These are phyloP conservation scores for Ovibos moschatus DNA, from an alignment of 2,113 vertebrate genomes.

Conservation along the genomic window DNA sequence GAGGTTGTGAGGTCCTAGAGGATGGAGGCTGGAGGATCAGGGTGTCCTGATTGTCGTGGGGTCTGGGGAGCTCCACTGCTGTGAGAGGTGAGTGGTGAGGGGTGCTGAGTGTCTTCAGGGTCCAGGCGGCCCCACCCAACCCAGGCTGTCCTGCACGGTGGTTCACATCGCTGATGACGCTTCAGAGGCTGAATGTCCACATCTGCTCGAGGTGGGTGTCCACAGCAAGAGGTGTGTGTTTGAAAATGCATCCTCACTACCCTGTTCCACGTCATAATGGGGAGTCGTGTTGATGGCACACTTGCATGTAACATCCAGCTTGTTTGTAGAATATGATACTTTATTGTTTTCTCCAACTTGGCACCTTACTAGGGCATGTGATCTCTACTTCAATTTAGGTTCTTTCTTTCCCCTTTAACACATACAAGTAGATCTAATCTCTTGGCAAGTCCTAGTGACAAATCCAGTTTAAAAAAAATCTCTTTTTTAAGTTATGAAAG, in stretches of 20 bases:
- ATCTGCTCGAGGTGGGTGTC: not conserved
- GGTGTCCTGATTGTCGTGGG: not conserved
- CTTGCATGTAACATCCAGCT: not conserved
- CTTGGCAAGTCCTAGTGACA: not conserved
- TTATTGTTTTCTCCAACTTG: not conserved
- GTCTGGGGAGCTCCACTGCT: not conserved
- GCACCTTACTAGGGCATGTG: not conserved
- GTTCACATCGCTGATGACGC: not conserved
- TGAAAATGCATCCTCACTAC: not conserved
- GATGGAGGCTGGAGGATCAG: not conserved
- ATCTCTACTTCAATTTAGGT: not conserved
- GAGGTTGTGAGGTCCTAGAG: not conserved
- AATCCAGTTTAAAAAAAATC: not conserved
- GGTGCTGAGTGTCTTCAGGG: not conserved
- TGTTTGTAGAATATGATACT: not conserved
- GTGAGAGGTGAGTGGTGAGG: not conserved
- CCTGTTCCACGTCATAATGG: not conserved
- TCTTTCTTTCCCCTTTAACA: not conserved
- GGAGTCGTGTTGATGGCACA: not conserved
- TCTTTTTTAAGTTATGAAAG: not conserved
- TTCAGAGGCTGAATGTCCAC: not conserved
- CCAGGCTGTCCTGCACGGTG: not conserved
- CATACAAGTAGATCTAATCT: not conserved
- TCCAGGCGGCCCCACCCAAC: fast-evolving
- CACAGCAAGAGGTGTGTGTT: not conserved